Base-by-base conservation (phyloP, 2,888 invertebrate genomes). In the Eupithecia tripunctaria region DNA sequence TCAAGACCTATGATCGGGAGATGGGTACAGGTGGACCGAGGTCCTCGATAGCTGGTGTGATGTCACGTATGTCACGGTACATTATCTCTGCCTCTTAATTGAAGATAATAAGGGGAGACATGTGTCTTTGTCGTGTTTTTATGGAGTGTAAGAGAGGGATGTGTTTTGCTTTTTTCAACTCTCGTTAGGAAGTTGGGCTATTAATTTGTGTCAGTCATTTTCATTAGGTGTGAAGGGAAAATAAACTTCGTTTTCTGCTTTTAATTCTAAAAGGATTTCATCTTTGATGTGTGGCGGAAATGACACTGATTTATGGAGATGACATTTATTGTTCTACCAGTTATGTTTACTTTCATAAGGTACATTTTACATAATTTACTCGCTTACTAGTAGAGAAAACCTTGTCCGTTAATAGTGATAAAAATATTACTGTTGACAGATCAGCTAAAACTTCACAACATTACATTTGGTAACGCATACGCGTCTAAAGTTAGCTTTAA, bases 81-180 rank as follows among this genome's bases (percentile, higher is more conserved):
- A 91, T 92, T 94, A 93, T 93, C 93, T 86, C 89, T 86, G 90
- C 86, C 89, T 92, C 93, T 93, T 94, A 94, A 94, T 94, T 94
- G 94, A 93, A 92, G 92, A 94, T 94, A 93, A 93, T 93, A 92
- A 91, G 92, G 89, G 90, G 85, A 89, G 92, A 91, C 93, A 93
- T 93, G 89, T 93, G 92, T 93, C 94, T 93, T 89, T 91, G 93
- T 93, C 94, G 88, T 89, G 90, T 92, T 92, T 92, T 93, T 93
- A 92, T 92, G 91, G 92, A 86, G 89, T 89, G 89, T 86, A 86
- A 88, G 90, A 86, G 89, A 88, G 88, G 89, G 89, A 89, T 88
- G 88, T 89, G 87, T 89, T 86, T 87, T 89, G 80, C 78, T 78
- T 89, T 91, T 92, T 91, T 91, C 87, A 86, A 86, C 82, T 86